Evolutionary conservation across 2,888 invertebrate genomes (phyloP).

Genomic region (Empis livida): DNA sequence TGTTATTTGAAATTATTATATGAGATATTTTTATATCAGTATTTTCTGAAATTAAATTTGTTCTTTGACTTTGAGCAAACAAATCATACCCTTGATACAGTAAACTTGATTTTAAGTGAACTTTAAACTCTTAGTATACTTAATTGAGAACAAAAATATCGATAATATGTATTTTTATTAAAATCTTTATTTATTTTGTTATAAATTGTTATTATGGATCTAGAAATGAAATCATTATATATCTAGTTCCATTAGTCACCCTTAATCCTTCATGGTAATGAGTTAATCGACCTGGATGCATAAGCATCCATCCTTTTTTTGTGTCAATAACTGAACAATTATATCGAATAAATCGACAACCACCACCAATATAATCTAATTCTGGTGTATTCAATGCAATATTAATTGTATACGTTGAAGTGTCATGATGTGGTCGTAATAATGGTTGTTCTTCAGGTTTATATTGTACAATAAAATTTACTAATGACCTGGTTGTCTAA

Average conservation of each 20-base stretch:
- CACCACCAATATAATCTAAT: conserved; percentile 76
- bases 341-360: conserved; percentile 88
- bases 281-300: conserved; percentile 95
- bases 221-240: conserved; percentile 97
- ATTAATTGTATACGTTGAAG: conserved; percentile 96
- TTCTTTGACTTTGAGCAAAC: no score
- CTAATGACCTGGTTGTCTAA: conserved; percentile 77
- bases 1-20: no score
- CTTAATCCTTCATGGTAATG: conserved; percentile 93
- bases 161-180: no score
- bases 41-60: no score
- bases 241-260: conserved; percentile 83
- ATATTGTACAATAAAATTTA: conserved; percentile 99
- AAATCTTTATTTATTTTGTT: no score
- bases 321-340: conserved; percentile 87
- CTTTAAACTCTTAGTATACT: no score
- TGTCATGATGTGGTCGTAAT: conserved; percentile 92
- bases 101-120: no score
- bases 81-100: no score
- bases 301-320: conserved; percentile 76
- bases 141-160: no score
- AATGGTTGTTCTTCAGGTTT: conserved; percentile 91
- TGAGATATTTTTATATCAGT: no score
- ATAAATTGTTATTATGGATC: conserved; percentile 92
- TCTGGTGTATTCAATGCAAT: conserved; percentile 79